These are phyloP conservation scores for Pyrrhosoma nymphula DNA, from an alignment of 2,888 invertebrate species.

Conservation along the genomic window DNA sequence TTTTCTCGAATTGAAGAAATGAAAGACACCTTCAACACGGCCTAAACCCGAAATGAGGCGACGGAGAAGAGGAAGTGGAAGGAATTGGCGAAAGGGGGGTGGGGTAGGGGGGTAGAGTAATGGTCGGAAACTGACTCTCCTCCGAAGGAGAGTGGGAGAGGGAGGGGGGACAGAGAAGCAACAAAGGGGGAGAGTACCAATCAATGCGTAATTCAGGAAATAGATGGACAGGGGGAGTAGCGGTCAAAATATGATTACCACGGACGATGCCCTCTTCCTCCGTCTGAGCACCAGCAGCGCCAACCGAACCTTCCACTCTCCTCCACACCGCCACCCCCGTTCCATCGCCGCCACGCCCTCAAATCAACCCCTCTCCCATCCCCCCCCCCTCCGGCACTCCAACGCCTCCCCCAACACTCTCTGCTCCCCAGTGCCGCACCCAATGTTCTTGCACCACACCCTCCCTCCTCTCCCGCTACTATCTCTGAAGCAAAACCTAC, in stretches of 20 bases:
- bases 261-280: conserved; percentile 28
- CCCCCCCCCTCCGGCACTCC: not conserved
- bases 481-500: not conserved
- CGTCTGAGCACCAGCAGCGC: not conserved
- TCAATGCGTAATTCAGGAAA: conserved; percentile 45
- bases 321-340: not conserved
- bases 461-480: not conserved
- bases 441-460: too few species aligned
- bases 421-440: too few species aligned
- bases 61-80: not conserved
- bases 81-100: not conserved
- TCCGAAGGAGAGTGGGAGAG: not conserved
- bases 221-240: conserved; percentile 35
- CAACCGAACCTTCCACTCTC: too few species aligned
- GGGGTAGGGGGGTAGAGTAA: not conserved
- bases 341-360: too few species aligned
- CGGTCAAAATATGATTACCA: conserved; percentile 52
- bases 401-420: not conserved
- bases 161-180: not conserved
- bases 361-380: not conserved
- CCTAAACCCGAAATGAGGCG: too few species aligned
- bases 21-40: too few species aligned
- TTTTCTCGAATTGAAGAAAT: too few species aligned
- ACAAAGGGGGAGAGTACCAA: not conserved
- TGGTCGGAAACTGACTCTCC: not conserved